Percentiles rank a stretch among this genome's conserved stretches.
Evolutionary conservation across 2,888 invertebrate genomes (phyloP).

Genomic region (Alsophila aescularia): DNA sequence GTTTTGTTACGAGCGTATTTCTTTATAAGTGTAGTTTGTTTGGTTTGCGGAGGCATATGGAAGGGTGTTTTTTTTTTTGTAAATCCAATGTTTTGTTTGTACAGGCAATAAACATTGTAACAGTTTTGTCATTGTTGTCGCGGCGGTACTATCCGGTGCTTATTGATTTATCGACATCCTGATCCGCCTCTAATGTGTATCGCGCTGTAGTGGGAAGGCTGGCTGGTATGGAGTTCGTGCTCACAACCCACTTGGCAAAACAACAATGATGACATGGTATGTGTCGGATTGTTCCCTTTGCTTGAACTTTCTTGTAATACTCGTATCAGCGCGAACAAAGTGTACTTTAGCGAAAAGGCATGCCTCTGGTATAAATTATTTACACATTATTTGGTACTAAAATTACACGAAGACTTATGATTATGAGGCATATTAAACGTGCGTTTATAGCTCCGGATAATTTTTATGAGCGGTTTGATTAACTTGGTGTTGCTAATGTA

Average conservation of each 20-base stretch:
- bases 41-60: conserved; percentile 70
- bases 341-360: too few relatives aligned
- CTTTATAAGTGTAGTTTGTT: conserved; percentile 73
- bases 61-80: conserved; percentile 44
- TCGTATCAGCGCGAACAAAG: conserved; percentile 22
- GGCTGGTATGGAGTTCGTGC: conserved; percentile 44
- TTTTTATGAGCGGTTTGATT: conserved; percentile 3
- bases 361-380: too few relatives aligned
- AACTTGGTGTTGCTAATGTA: conserved; percentile 23
- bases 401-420: too few relatives aligned
- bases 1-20: conserved; percentile 76
- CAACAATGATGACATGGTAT: conserved; percentile 47
- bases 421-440: too few relatives aligned
- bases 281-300: conserved; percentile 28
- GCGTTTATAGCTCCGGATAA: not conserved
- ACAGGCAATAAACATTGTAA: conserved; percentile 38
- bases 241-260: conserved; percentile 55
- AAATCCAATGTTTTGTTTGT: conserved; percentile 33
- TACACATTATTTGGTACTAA: too few relatives aligned
- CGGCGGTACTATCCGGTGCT: conserved; percentile 43
- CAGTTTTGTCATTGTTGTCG: conserved; percentile 42
- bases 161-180: conserved; percentile 46
- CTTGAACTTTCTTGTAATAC: conserved; percentile 44
- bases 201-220: conserved; percentile 52
- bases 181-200: conserved; percentile 58